These are phyloP conservation scores for Ceratothoa steindachneri DNA, from an alignment of 2,888 invertebrate genomes.

Conservation along the genomic window DNA sequence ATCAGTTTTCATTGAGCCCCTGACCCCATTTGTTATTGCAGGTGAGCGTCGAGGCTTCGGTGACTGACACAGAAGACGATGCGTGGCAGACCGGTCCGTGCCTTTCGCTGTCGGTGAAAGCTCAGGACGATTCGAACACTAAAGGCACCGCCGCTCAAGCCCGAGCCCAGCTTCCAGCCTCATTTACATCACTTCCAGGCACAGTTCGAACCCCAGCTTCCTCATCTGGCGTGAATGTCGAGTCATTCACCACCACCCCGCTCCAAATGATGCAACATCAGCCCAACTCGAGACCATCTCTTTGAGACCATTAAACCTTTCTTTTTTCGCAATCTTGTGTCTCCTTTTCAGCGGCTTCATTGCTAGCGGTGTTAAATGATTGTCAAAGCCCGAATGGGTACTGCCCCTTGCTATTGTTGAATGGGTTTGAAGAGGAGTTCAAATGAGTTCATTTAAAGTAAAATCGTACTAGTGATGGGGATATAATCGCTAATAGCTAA, in stretches of 20 bases:
- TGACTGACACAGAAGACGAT: conserved; percentile 39
- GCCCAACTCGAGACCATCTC: background rate
- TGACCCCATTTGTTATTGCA: too few relatives aligned
- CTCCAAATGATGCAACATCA: background rate
- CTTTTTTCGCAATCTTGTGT: too few relatives aligned
- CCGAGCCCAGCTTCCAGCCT: background rate
- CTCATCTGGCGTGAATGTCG: background rate
- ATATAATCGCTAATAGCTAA: too few relatives aligned
- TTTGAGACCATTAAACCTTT: background rate
- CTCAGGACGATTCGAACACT: conserved; percentile 33
- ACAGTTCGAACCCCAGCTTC: background rate
- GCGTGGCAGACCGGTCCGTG: conserved; percentile 45
- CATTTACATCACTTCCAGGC: background rate
- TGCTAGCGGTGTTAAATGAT: too few relatives aligned
- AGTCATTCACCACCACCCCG: background rate
- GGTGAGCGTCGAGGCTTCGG: conserved; percentile 44
- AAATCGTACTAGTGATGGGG: too few relatives aligned
- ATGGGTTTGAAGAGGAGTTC: too few relatives aligned
- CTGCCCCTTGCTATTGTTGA: too few relatives aligned
- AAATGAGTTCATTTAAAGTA: too few relatives aligned
- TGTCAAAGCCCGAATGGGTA: too few relatives aligned
- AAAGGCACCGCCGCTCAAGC: background rate
- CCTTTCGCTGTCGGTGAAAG: conserved; percentile 38
- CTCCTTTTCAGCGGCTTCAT: too few relatives aligned
- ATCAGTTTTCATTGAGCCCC: too few relatives aligned